phyloP scores from a whole-genome alignment of 2,113 vertebrate genomes.

The Fukomys damarensis region DNA sequence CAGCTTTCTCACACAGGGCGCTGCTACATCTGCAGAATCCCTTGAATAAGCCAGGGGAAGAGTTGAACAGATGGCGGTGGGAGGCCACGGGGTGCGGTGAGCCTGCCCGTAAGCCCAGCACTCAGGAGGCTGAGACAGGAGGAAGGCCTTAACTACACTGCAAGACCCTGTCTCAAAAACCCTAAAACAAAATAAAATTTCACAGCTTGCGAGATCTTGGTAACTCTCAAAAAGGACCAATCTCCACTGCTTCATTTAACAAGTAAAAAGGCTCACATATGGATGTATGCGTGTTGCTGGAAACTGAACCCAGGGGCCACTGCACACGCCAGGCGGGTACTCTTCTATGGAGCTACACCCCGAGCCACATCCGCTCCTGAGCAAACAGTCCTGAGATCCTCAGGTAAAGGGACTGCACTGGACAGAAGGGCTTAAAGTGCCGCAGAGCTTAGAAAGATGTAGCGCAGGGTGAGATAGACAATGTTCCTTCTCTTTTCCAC shows the following conservation, averaged over 20 bases:
- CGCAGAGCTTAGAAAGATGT: not conserved
- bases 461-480: not conserved
- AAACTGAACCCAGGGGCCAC: not conserved
- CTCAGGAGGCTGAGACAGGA: no score
- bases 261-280: not conserved
- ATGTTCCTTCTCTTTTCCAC: not conserved
- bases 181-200: not conserved
- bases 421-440: not conserved
- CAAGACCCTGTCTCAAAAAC: no score
- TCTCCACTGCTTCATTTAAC: slow-evolving; percentile 1
- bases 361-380: no score
- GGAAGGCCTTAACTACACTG: no score
- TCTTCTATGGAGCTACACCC: not conserved
- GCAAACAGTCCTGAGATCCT: not conserved
- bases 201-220: not conserved
- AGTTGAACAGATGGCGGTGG: no score
- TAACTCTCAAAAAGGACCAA: not conserved
- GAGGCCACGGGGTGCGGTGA: no score
- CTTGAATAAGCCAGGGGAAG: not conserved
- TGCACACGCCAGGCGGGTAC: not conserved
- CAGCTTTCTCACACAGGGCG: not conserved
- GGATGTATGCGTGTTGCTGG: not conserved
- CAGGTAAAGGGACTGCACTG: not conserved
- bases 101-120: no score
- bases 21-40: not conserved